A percentile compares a stretch with the other conserved stretches of the same genome.
Conservation (phyloP, 2,888 invertebrate genomes). For the Ophioninae sp. region DNA sequence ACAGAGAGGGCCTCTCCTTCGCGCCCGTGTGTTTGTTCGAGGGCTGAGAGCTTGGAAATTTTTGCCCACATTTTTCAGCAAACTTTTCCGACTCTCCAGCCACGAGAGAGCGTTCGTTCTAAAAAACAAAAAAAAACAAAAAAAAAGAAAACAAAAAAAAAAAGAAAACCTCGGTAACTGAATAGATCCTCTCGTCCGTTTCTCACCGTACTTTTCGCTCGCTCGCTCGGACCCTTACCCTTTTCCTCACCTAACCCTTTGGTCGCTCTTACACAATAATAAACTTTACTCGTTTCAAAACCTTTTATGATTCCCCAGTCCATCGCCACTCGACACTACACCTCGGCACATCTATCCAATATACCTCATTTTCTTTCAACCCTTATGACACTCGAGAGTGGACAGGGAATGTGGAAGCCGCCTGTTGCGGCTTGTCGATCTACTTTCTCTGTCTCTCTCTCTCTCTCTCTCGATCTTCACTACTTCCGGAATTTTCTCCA, state of each 20-base stretch:
- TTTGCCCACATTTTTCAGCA: slow-evolving; percentile 72
- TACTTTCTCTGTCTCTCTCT: slow-evolving; percentile 1
- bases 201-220: slow-evolving; percentile 25
- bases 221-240: slow-evolving; percentile 34
- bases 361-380: slow-evolving; percentile 36
- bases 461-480: slow-evolving; percentile 11
- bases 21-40: slow-evolving; percentile 7
- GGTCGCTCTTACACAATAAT: slow-evolving; percentile 55
- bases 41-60: slow-evolving; percentile 40
- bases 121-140: background rate
- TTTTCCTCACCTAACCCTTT: slow-evolving; percentile 15
- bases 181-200: slow-evolving; percentile 34
- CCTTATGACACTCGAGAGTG: slow-evolving; percentile 21
- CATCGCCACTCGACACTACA: background rate
- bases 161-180: slow-evolving; percentile 48
- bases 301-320: slow-evolving; percentile 16
- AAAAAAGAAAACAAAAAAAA: background rate
- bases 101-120: slow-evolving; percentile 30
- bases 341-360: slow-evolving; percentile 6
- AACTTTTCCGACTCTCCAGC: slow-evolving; percentile 64
- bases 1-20: background rate
- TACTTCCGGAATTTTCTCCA: slow-evolving; percentile 54
- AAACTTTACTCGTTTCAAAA: slow-evolving; percentile 52
- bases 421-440: slow-evolving; percentile 57
- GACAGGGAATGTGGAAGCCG: background rate